Evolutionary conservation across 2,113 vertebrate species (phyloP).

Genomic region (Channa maculata): DNA sequence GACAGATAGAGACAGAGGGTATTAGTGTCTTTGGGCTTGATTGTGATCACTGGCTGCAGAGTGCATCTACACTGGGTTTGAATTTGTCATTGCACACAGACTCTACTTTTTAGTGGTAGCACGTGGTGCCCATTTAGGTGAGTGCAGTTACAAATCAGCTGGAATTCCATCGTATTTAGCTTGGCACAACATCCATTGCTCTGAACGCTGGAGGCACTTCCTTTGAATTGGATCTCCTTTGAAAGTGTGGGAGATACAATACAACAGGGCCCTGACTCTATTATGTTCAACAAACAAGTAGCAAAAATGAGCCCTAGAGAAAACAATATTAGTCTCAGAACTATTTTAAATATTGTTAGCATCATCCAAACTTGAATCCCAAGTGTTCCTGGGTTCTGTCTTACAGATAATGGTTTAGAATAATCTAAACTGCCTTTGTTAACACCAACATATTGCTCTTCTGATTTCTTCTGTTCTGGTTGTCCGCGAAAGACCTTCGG

Average conservation of each 20-base stretch:
- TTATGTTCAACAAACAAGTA: constrained; percentile 29
- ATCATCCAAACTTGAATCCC: background rate
- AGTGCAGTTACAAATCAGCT: constrained; percentile 60
- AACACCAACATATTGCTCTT: constrained; percentile 27
- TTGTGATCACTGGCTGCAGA: constrained; percentile 59
- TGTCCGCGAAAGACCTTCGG: background rate
- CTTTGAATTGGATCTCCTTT: constrained; percentile 44
- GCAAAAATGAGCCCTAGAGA: constrained; percentile 17
- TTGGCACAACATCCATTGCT: constrained; percentile 69
- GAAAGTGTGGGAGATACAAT: constrained; percentile 34
- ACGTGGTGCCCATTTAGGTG: constrained; percentile 48
- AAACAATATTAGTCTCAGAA: background rate
- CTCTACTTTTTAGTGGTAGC: constrained; percentile 25
- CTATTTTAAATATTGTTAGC: background rate
- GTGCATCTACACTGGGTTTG: constrained; percentile 40
- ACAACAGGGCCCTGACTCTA: constrained; percentile 24
- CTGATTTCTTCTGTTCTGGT: constrained; percentile 18
- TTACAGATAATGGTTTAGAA: no score
- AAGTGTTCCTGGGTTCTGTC: no score
- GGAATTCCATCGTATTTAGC: constrained; percentile 64
- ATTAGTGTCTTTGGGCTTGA: constrained; percentile 57
- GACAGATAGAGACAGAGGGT: constrained; percentile 50
- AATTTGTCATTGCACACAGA: constrained; percentile 52
- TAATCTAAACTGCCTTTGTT: constrained; percentile 2
- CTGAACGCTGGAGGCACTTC: constrained; percentile 33